Percentiles rank a stretch among this genome's conserved stretches.
Conservation (phyloP, 2,797 vertebrate species). For the Brachyrhaphis roseni region DNA sequence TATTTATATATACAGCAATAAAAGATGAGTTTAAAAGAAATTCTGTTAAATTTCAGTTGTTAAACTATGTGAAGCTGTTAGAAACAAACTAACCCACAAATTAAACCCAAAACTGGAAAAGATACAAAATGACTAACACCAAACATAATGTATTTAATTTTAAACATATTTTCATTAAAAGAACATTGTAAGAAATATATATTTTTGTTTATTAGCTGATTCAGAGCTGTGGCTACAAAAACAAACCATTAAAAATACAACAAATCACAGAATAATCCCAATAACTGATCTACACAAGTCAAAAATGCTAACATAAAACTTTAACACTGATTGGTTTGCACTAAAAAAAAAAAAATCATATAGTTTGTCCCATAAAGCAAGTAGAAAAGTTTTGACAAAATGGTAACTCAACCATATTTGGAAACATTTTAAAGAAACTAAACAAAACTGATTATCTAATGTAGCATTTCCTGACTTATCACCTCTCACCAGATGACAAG, state of each 20-base stretch:
- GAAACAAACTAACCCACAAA: background rate
- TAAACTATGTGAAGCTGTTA: background rate
- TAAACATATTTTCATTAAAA: background rate
- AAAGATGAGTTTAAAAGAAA: background rate
- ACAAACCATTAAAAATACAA: background rate
- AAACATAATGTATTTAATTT: background rate
- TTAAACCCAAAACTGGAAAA: background rate
- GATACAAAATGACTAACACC: background rate
- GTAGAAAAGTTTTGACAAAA: background rate
- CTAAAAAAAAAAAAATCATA: background rate
- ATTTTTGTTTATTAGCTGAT: background rate
- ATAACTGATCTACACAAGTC: background rate
- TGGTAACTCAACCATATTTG: background rate
- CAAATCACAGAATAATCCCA: background rate
- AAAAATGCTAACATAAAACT: background rate
- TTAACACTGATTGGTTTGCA: background rate
- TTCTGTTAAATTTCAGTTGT: background rate
- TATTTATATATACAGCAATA: background rate
- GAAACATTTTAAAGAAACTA: background rate
- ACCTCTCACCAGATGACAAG: background rate
- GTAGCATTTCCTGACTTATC: background rate
- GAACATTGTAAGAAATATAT: background rate
- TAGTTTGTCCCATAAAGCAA: background rate
- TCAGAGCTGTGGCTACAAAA: background rate
- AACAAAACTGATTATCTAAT: background rate